These are phyloP conservation scores for Puntigrus tetrazona DNA, from an alignment of 2,113 vertebrate species.

Conservation along the genomic window DNA sequence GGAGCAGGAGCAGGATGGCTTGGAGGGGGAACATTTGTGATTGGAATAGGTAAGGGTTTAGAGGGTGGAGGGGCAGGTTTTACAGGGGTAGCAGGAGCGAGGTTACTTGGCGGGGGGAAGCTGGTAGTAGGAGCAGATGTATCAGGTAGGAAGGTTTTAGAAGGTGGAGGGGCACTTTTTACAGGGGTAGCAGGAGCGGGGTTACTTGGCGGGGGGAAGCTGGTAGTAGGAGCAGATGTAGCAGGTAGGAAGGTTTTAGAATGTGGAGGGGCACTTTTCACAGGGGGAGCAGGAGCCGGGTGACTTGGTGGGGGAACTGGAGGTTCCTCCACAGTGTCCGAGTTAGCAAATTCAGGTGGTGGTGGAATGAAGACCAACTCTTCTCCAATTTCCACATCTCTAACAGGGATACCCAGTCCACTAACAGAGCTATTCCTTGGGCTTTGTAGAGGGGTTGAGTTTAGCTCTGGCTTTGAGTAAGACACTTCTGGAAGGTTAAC, in stretches of 20 bases:
- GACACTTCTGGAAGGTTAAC: constrained; percentile 11
- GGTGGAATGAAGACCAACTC: constrained; percentile 83
- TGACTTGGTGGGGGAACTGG: constrained; percentile 29
- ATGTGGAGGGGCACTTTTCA: constrained; percentile 36
- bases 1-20: neutral
- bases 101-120: neutral
- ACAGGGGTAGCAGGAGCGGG: constrained; percentile 45
- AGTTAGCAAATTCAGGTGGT: constrained; percentile 88
- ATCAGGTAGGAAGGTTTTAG: neutral
- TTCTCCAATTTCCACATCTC: constrained; percentile 61
- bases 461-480: constrained; percentile 31
- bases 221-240: neutral
- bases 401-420: constrained; percentile 34
- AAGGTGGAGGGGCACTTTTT: constrained; percentile 45
- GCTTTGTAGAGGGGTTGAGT: constrained; percentile 11
- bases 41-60: neutral
- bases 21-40: neutral
- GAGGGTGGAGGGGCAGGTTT: constrained; percentile 46
- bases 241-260: neutral
- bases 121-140: neutral
- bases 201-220: neutral
- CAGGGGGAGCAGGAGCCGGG: constrained; percentile 37
- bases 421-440: constrained; percentile 7
- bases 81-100: constrained; percentile 39
- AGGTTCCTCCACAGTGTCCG: constrained; percentile 41